Evolutionary conservation across 2,797 vertebrate species (phyloP).

Genomic region (Bufotes viridis): DNA sequence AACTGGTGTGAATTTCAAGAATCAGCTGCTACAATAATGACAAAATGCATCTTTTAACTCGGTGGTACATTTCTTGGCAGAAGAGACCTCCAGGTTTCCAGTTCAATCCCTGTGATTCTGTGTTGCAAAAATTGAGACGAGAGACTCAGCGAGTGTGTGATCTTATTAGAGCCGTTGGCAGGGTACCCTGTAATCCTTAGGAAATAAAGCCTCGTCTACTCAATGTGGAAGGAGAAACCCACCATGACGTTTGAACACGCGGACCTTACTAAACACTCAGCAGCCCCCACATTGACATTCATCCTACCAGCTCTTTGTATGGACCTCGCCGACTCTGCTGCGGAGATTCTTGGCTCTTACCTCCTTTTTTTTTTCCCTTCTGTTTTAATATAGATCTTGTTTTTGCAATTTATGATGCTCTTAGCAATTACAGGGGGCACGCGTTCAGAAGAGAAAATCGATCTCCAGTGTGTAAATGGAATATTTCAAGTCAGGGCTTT

Average conservation of each 20-base stretch:
- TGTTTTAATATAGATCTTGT: constrained; percentile 63
- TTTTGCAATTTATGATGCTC: constrained; percentile 63
- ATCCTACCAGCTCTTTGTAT: constrained; percentile 57
- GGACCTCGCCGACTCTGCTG: constrained; percentile 44
- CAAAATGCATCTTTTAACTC: constrained; percentile 40
- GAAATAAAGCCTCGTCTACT: constrained; percentile 32
- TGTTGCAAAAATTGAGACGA: constrained; percentile 44
- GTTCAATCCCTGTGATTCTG: constrained; percentile 46
- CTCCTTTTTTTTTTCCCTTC: constrained; percentile 1
- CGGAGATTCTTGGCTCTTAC: constrained; percentile 48
- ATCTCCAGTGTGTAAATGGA: constrained; percentile 62
- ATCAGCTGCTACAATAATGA: constrained; percentile 39
- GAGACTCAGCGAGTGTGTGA: constrained; percentile 46
- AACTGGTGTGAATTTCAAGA: constrained; percentile 35
- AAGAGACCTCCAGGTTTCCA: constrained; percentile 19
- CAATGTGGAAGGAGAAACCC: background rate
- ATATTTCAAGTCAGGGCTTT: constrained; percentile 59
- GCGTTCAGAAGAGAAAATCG: constrained; percentile 60
- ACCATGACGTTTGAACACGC: constrained; percentile 34
- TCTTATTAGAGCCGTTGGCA: constrained; percentile 53
- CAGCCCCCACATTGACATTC: constrained; percentile 44
- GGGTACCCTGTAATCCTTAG: constrained; percentile 29
- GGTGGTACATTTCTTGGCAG: constrained; percentile 54
- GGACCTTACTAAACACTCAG: constrained; percentile 13
- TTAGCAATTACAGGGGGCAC: constrained; percentile 62